phyloP scores from a whole-genome alignment of 2,888 invertebrate genomes.

The Deladenus siricidicola region DNA sequence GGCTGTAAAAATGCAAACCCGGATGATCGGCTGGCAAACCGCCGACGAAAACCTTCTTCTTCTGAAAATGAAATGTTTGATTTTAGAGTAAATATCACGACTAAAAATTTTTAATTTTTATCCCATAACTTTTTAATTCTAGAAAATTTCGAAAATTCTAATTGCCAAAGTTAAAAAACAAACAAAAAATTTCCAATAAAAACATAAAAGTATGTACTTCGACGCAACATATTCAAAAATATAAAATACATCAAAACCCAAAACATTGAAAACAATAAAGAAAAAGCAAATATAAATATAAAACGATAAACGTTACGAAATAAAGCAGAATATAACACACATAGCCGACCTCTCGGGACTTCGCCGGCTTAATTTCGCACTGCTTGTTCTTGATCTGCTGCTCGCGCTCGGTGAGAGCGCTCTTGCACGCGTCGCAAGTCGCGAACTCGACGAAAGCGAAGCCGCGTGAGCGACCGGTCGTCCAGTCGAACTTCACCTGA shows the following conservation, averaged over 20 bases:
- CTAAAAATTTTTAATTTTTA: too few relatives aligned
- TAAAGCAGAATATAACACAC: too few relatives aligned
- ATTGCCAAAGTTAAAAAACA: too few relatives aligned
- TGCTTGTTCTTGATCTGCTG: constrained; percentile 50
- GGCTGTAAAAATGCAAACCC: constrained; percentile 12
- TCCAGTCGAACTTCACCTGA: constrained; percentile 52
- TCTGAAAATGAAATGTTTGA: constrained; percentile 19
- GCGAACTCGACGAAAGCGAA: constrained; percentile 54
- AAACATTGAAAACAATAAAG: too few relatives aligned
- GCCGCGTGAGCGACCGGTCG: constrained; percentile 48
- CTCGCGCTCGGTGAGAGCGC: constrained; percentile 44
- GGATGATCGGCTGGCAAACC: constrained; percentile 52
- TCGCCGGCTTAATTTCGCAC: constrained; percentile 53
- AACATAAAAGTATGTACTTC: too few relatives aligned
- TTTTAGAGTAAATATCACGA: not conserved
- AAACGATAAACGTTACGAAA: too few relatives aligned
- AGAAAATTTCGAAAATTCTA: too few relatives aligned
- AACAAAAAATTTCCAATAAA: too few relatives aligned
- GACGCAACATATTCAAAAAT: too few relatives aligned
- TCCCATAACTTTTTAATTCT: too few relatives aligned
- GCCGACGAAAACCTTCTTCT: constrained; percentile 54
- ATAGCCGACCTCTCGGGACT: constrained; percentile 49
- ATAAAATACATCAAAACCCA: too few relatives aligned
- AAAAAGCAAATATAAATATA: too few relatives aligned
- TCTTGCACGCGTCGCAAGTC: constrained; percentile 46